Base-by-base conservation (phyloP, 2,113 vertebrate genomes). In the Atherinomorus stipes region DNA sequence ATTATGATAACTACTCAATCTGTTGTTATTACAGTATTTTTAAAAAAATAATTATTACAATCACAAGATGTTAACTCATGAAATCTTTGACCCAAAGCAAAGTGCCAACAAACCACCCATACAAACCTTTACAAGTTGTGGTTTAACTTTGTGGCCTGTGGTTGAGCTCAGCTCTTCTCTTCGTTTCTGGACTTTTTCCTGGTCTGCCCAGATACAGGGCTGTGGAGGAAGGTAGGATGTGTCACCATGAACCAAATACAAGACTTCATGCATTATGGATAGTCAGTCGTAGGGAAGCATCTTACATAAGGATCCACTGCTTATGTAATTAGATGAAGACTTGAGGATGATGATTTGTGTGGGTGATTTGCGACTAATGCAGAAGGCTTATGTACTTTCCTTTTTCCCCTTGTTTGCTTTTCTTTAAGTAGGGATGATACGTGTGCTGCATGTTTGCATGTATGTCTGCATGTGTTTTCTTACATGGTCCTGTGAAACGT, bases 191-290 rank as follows among this genome's bases (percentile, higher is more conserved):
- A 60, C 47, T 47, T 37, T 63, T 53, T 78, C 10, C 64, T 23
- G 50, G 4, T 83, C 77, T 87, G 83, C 66, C 80, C 76, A 42
- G 80, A 81, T 76, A 83, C 76, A 74, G 71, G 60, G 45, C 72
- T 37, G 76, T 54, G 77, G 57, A 88, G 70, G 82, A 86, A 87
- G 78, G 82, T 65, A 59, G 54, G 59, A 88, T 81, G 79, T 85
- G 85, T 90, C 86, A 84, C 85, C 77, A 62, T 84, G 81, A 84
- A 84, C 71, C 70, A 84, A 88, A 89, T 78, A 76, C 76, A 83
- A 80, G 71, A 64, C 62, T 70, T 88, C 79, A 86, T 92, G 76
- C 69, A 88, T 89, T 89, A 89, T 89, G 81, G 75, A 89, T 84
- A 52, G 45, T 61, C 65, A 70, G 78, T 76, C 47, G 71, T 78